These are phyloP conservation scores for Zootermopsis nevadensis DNA, from an alignment of 2,888 invertebrate species.

Conservation along the genomic window DNA sequence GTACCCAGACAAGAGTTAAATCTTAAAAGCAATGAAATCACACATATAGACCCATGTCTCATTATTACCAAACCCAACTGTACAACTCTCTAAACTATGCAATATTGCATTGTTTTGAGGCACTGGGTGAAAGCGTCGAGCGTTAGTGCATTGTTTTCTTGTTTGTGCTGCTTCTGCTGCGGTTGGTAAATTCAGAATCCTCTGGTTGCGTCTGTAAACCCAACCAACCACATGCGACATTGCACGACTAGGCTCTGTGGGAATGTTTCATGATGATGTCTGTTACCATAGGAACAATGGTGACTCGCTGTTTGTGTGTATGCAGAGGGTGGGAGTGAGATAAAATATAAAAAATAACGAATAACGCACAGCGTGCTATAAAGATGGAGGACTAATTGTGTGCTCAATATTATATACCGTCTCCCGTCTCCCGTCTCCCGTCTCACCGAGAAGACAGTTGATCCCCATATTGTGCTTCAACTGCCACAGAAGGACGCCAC, in stretches of 20 bases:
- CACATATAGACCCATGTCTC: neutral
- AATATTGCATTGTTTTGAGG: slow-evolving; percentile 36
- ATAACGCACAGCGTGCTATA: slow-evolving; percentile 15
- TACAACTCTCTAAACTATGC: slow-evolving; percentile 3
- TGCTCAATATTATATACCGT: neutral
- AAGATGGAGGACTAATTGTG: slow-evolving; percentile 21
- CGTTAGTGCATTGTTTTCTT: slow-evolving; percentile 41
- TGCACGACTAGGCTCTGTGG: slow-evolving; percentile 38
- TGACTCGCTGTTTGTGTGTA: slow-evolving; percentile 15
- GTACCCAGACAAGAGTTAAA: neutral
- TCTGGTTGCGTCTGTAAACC: slow-evolving; percentile 36
- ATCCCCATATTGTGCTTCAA: slow-evolving; percentile 5
- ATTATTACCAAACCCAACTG: neutral
- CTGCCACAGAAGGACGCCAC: neutral
- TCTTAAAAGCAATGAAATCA: neutral
- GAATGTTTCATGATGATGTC: slow-evolving; percentile 39
- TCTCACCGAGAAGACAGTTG: too few species aligned
- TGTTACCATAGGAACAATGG: slow-evolving; percentile 23
- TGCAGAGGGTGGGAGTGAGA: neutral
- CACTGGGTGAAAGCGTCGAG: slow-evolving; percentile 33
- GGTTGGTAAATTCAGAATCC: slow-evolving; percentile 5
- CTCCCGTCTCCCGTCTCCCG: slow-evolving; percentile 5
- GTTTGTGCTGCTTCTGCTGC: slow-evolving; percentile 23
- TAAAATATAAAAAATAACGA: slow-evolving; percentile 3
- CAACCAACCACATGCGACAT: slow-evolving; percentile 30